Evolutionary conservation across 2,113 vertebrate genomes (phyloP).

Genomic region (Heteronetta atricapilla): DNA sequence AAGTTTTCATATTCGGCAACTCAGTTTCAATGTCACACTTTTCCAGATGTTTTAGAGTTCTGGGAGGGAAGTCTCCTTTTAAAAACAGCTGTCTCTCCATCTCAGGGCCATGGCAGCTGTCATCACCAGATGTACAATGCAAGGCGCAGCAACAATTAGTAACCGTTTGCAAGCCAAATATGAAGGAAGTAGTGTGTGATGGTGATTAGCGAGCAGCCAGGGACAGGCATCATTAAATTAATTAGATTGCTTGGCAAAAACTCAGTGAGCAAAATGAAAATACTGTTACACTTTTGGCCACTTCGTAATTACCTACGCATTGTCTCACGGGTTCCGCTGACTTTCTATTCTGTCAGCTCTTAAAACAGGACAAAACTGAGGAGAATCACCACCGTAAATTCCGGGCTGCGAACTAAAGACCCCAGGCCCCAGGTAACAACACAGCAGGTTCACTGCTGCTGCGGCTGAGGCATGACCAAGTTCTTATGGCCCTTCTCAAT

Average conservation of each 20-base stretch:
- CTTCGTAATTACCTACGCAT: background rate
- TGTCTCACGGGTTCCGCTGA: background rate
- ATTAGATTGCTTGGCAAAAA: constrained; percentile 23
- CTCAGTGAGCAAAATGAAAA: constrained; percentile 6
- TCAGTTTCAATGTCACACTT: background rate
- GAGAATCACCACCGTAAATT: background rate
- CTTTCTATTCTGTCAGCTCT: background rate
- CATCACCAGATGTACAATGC: constrained; percentile 37
- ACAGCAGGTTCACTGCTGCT: background rate
- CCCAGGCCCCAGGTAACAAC: background rate
- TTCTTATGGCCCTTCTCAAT: background rate
- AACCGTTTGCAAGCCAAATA: constrained; percentile 38
- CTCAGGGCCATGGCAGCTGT: constrained; percentile 27
- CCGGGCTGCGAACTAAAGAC: background rate
- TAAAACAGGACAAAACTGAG: background rate
- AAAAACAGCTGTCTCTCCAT: constrained; percentile 38
- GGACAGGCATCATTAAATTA: constrained; percentile 39
- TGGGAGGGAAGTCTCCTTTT: background rate
- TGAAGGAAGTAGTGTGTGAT: background rate
- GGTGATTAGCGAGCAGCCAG: constrained; percentile 23
- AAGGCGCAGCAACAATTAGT: constrained; percentile 39
- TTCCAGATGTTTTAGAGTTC: constrained; percentile 28
- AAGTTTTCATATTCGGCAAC: background rate
- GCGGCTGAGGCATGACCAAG: background rate
- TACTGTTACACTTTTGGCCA: background rate